Evolutionary conservation across 2,113 vertebrate species (phyloP).

Genomic region (Antechinus stuartii): DNA sequence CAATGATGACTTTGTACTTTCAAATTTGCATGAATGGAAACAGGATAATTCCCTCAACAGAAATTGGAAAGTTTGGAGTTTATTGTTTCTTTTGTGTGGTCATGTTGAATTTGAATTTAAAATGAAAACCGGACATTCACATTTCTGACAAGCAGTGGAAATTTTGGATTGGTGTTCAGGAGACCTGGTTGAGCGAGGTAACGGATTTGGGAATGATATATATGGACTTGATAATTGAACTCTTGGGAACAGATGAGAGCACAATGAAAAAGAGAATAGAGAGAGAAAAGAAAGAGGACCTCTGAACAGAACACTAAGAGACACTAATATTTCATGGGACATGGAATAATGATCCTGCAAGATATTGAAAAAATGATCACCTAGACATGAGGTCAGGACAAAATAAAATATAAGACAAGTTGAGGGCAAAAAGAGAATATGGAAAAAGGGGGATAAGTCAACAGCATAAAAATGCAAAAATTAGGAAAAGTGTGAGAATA

Average conservation of each 20-base stretch:
- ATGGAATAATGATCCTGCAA: not conserved
- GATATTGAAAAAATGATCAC: not conserved
- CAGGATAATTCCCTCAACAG: not conserved
- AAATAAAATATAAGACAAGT: not conserved
- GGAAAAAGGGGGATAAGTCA: not conserved
- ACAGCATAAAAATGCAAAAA: not conserved
- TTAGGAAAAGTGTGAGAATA: not conserved
- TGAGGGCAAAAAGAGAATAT: not conserved
- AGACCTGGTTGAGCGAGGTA: not conserved
- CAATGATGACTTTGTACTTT: not conserved
- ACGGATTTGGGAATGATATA: not conserved
- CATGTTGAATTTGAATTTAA: not conserved
- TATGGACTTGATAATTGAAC: not conserved
- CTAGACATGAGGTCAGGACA: not conserved
- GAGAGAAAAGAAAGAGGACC: not conserved
- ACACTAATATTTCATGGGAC: not conserved
- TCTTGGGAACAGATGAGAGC: not conserved
- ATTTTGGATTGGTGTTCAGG: not conserved
- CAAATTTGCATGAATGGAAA: not conserved
- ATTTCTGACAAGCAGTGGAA: not conserved
- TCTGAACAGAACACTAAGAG: not conserved
- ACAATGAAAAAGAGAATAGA: not conserved
- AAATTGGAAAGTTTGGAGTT: not conserved
- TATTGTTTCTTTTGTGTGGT: not conserved
- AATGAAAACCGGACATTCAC: not conserved